Evolutionary conservation across 2,113 vertebrate genomes (phyloP).

Genomic region (Vulpes ferrilata): DNA sequence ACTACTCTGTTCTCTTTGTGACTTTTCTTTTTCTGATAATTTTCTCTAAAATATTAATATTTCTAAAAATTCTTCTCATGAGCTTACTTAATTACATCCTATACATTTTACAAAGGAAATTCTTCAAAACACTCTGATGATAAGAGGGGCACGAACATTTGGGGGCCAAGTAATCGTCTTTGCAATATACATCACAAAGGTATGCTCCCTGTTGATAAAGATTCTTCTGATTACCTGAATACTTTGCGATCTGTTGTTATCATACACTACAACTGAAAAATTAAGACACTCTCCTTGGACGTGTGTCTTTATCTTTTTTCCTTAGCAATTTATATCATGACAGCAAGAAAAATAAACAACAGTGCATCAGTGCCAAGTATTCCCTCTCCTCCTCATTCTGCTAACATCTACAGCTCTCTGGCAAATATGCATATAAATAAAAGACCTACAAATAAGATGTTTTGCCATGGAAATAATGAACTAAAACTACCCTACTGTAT

Average conservation of each 20-base stretch:
- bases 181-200: not conserved
- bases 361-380: not conserved
- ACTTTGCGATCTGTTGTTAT: not conserved
- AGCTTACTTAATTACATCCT: not conserved
- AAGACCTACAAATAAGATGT: conserved; percentile 41
- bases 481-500: conserved; percentile 1
- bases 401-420: conserved; percentile 37
- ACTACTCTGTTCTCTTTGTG: not conserved
- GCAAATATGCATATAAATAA: conserved; percentile 53
- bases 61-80: not conserved
- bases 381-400: not conserved
- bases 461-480: conserved; percentile 65
- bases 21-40: not conserved
- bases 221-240: conserved; percentile 12
- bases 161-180: not conserved
- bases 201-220: not conserved
- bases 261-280: not conserved
- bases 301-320: not conserved
- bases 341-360: not conserved
- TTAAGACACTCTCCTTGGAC: not conserved
- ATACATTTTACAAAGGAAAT: not conserved
- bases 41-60: conserved; percentile 1
- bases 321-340: not conserved
- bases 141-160: not conserved
- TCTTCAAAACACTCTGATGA: not conserved